phyloP scores from a whole-genome alignment of 2,888 invertebrate genomes.

The Drosophila nr. perissopoda region DNA sequence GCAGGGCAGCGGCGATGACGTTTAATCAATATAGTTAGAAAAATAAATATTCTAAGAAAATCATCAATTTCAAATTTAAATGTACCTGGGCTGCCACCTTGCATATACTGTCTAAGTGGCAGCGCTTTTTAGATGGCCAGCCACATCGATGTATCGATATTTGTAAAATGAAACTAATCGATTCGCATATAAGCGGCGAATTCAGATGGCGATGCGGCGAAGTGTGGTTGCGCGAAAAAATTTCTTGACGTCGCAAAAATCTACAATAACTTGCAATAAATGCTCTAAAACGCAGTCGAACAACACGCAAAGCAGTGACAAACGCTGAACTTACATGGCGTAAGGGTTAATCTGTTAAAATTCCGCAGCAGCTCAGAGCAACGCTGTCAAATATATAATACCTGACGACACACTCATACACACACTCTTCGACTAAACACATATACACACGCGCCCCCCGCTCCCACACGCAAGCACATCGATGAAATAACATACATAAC shows the following conservation, averaged over 20 bases:
- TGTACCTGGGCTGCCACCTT: constrained; percentile 10
- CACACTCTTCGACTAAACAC: constrained; percentile 25
- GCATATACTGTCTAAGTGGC: constrained; percentile 18
- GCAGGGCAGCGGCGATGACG: constrained; percentile 37
- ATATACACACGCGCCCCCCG: constrained; percentile 34
- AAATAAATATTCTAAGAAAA: not conserved
- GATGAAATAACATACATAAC: constrained; percentile 72
- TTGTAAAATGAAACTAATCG: constrained; percentile 27
- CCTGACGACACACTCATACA: constrained; percentile 47
- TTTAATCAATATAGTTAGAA: constrained; percentile 27
- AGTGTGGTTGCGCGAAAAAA: constrained; percentile 65
- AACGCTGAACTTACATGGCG: constrained; percentile 67
- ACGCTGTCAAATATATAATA: constrained; percentile 51
- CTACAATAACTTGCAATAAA: constrained; percentile 58
- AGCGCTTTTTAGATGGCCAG: constrained; percentile 12
- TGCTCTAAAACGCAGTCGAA: constrained; percentile 60
- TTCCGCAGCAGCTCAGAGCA: constrained; percentile 42
- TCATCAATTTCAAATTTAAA: not conserved
- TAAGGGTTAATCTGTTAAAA: constrained; percentile 43
- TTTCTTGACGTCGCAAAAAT: constrained; percentile 64
- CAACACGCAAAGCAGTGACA: constrained; percentile 56
- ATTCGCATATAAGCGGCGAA: constrained; percentile 42
- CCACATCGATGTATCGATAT: constrained; percentile 35
- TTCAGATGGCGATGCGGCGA: constrained; percentile 62
- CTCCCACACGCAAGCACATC: constrained; percentile 36